Evolutionary conservation across 2,888 invertebrate species (phyloP), one percentile per base, ranked within the genome.

Genomic region (Perizoma affinitatum): DNA sequence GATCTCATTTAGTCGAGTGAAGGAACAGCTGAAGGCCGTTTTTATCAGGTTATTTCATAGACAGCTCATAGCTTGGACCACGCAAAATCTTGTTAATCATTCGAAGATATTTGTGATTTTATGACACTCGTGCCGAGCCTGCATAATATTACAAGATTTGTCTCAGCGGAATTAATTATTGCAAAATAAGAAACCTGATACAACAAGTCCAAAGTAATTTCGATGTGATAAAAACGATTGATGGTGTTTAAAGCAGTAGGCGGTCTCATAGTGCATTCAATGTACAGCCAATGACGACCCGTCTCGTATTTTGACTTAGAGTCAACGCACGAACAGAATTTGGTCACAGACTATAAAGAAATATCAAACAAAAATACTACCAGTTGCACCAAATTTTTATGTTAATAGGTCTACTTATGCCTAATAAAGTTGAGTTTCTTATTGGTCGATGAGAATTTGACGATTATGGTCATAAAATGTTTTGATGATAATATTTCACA

Each of bases 41-140:
- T n/a, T 22, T 2, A 22, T 22, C 22, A 22, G 22, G 1, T 22
- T 22, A 22, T 22, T 22, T 22, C 22, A 22, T 22, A 22, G 22
- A 22, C 4, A 43, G 46, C 54, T 64, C 38, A n/a, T 47, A 38
- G 40, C 63, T 66, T 58, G 54, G 22, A 59, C 77, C 75, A 68
- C 47, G 51, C 62, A 47, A 63, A 71, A 61, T 62, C 61, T 74
- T 71, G 76, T 78, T 79, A 75, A 85, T 84, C 86, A 82, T 75
- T 54, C 77, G 69, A 66, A 71, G 75, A 74, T 76, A 80, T 84
- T 80, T 79, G 72, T 78, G 83, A 80, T 82, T 83, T 82, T 80
- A 84, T 81, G 84, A 81, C 82, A 75, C 58, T 52, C 58, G 36
- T 76, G 61, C 72, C 77, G 74, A 71, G 73, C 72, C 74, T 72